Evolutionary conservation across 1,140 invertebrate genomes (phyloP).

Genomic region (Brachionus calyciflorus): DNA sequence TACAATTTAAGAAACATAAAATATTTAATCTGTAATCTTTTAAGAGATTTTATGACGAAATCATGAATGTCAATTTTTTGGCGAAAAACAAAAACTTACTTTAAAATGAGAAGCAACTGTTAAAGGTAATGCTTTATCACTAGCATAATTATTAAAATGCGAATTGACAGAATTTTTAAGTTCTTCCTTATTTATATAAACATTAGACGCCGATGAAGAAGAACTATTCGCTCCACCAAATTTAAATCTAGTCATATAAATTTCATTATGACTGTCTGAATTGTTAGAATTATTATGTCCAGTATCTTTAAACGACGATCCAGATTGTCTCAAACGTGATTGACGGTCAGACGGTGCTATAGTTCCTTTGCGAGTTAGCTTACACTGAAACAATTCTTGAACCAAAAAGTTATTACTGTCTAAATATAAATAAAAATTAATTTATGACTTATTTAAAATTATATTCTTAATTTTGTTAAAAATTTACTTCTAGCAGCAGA

Average conservation of each 20-base stretch:
- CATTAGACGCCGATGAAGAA: constrained; percentile 12
- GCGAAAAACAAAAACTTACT: not conserved
- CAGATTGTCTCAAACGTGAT: constrained; percentile 10
- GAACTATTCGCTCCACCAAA: constrained; percentile 12
- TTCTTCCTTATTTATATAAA: constrained; percentile 3
- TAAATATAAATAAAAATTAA: not conserved
- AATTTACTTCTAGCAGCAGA: constrained; percentile 39
- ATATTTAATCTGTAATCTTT: too few species aligned
- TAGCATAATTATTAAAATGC: constrained; percentile 3
- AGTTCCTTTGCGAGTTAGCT: constrained; percentile 19
- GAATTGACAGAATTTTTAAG: not conserved
- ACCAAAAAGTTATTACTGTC: constrained; percentile 45
- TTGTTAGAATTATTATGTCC: not conserved
- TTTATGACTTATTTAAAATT: too few species aligned
- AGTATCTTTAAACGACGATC: not conserved
- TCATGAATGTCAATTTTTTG: too few species aligned
- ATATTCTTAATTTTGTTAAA: not conserved
- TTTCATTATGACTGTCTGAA: not conserved
- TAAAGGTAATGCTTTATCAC: constrained; percentile 34
- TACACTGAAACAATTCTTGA: constrained; percentile 43
- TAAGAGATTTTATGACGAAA: too few species aligned
- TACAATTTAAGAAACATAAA: too few species aligned
- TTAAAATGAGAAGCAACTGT: constrained; percentile 46
- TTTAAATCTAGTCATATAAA: constrained; percentile 25
- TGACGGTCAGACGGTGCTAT: constrained; percentile 34